These are phyloP conservation scores for Sinotaia quadrata DNA, from an alignment of 2,888 invertebrate species.

Conservation along the genomic window DNA sequence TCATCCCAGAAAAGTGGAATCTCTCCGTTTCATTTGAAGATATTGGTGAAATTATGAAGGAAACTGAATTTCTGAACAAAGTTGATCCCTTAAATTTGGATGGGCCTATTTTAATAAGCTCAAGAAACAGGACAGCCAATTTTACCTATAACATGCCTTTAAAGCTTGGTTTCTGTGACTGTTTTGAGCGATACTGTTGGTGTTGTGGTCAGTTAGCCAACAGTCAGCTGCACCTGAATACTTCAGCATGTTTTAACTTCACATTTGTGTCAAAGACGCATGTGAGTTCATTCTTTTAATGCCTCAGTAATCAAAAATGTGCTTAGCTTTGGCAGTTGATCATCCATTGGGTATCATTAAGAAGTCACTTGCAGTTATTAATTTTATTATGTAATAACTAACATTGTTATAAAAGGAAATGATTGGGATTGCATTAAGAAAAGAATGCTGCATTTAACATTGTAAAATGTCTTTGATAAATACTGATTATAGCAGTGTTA, in stretches of 20 bases:
- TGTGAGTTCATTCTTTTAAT: constrained; percentile 44
- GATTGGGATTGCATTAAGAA: too few species aligned
- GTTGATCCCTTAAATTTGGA: constrained; percentile 44
- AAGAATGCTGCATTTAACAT: too few species aligned
- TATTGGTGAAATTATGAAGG: constrained; percentile 61
- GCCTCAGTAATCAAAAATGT: too few species aligned
- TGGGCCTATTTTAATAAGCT: constrained; percentile 38
- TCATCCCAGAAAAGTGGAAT: constrained; percentile 50
- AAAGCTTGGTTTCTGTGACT: constrained; percentile 60
- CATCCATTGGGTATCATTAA: too few species aligned
- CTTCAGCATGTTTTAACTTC: constrained; percentile 58
- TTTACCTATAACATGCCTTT: constrained; percentile 41
- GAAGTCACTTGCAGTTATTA: too few species aligned
- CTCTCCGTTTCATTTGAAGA: constrained; percentile 57
- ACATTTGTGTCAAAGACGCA: constrained; percentile 62
- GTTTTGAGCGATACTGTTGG: constrained; percentile 56
- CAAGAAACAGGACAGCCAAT: constrained; percentile 39
- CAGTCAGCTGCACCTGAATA: constrained; percentile 53
- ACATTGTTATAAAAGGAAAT: too few species aligned
- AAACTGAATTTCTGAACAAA: constrained; percentile 58
- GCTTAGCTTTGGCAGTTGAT: too few species aligned
- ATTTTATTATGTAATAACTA: too few species aligned
- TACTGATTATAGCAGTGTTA: too few species aligned
- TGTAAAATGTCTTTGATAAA: too few species aligned
- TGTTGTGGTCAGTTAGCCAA: constrained; percentile 59